These are phyloP conservation scores for Eumeta japonica DNA, from an alignment of 1,140 invertebrate species.

Conservation along the genomic window DNA sequence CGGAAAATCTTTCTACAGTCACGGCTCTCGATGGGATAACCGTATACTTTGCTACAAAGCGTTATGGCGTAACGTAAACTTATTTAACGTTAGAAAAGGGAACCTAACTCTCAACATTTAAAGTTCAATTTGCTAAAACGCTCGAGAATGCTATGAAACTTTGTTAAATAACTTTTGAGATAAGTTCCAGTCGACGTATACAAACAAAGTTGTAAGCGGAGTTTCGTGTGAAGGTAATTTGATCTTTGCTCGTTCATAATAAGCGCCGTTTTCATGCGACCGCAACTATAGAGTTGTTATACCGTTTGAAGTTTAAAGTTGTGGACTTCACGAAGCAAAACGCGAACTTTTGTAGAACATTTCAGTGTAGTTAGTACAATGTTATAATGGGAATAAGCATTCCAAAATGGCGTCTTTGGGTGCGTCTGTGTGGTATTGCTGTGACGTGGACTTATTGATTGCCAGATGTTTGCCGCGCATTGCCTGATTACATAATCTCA, in stretches of 20 bases:
- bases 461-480: constrained; percentile 18
- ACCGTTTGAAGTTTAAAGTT: constrained; percentile 45
- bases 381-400: constrained; percentile 59
- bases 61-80: too few relatives aligned
- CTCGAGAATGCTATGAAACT: constrained; percentile 55
- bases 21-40: constrained; percentile 57
- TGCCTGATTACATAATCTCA: constrained; percentile 5
- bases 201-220: constrained; percentile 52
- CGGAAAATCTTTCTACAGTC: constrained; percentile 58
- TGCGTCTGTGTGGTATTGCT: constrained; percentile 45
- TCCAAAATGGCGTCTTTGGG: constrained; percentile 56
- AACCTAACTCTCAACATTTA: constrained; percentile 37
- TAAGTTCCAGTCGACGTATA: constrained; percentile 55
- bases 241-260: constrained; percentile 54
- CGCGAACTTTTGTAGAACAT: constrained; percentile 58
- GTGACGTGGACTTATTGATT: constrained; percentile 24
- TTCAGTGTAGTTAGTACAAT: constrained; percentile 59
- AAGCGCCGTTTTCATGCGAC: constrained; percentile 54
- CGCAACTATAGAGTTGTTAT: constrained; percentile 48
- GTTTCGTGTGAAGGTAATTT: constrained; percentile 46
- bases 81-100: too few relatives aligned
- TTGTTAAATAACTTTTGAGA: constrained; percentile 60
- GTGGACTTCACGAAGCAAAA: constrained; percentile 57
- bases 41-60: too few relatives aligned
- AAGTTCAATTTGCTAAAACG: constrained; percentile 42